These are phyloP conservation scores for Machimus rusticus DNA, from an alignment of 2,888 invertebrate species.

Conservation along the genomic window DNA sequence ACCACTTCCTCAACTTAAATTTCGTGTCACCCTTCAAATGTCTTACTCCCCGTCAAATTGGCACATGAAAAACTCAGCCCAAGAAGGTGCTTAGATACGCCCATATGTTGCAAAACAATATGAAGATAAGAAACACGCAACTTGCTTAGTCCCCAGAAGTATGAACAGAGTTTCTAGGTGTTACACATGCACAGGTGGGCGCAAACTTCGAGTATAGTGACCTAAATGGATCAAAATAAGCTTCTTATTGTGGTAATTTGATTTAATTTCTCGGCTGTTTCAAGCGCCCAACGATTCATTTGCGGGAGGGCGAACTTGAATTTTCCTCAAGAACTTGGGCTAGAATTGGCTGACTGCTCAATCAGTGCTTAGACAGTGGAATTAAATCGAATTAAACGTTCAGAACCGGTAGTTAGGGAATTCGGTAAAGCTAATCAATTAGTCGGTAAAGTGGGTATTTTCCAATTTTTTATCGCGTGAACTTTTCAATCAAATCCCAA, in stretches of 20 bases:
- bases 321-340: background rate
- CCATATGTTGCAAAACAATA: background rate
- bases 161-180: background rate
- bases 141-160: background rate
- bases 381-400: background rate
- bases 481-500: background rate
- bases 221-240: constrained; percentile 37
- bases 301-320: constrained; percentile 11
- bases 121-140: constrained; percentile 25
- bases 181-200: background rate
- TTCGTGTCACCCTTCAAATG: background rate
- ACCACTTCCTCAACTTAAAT: background rate
- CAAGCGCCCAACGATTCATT: background rate
- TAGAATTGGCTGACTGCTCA: background rate
- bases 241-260: constrained; percentile 39
- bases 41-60: background rate
- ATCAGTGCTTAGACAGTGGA: background rate
- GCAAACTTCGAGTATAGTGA: background rate
- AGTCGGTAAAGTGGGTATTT: background rate
- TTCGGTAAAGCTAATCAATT: background rate
- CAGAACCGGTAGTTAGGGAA: background rate
- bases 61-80: background rate
- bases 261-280: constrained; percentile 20
- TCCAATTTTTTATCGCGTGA: background rate
- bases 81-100: background rate